Base-by-base conservation (phyloP, 2,888 invertebrate genomes). In the Slavum lentiscoides region DNA sequence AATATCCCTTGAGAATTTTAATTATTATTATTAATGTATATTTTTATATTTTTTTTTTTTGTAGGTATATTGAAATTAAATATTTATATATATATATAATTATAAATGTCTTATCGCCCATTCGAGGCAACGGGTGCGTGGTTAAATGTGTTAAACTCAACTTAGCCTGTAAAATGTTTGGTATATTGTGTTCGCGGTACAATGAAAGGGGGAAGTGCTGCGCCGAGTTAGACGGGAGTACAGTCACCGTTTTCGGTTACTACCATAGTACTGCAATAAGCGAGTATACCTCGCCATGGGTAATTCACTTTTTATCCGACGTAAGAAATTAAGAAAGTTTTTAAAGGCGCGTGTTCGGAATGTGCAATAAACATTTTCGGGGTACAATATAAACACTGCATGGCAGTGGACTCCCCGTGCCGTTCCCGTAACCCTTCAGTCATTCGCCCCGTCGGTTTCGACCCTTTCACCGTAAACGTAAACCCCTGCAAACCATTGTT, bases 271-370 rank as follows among this genome's bases (percentile, higher is more conserved):
- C 30, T 30, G 30, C 30, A 8, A 17, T n/a, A 7, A 49, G 5
- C n/a, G 1, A 0, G 11, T 23, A 15, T 23, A 8, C 58, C 43
- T 67, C 23, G 39, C 43, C 23, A 9, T 39, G 55, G 70, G 53
- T 70, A 62, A 62, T 70, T 80, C 62, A 64, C 77, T 70, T 80
- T 80, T 80, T 80, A 69, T 53, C 62, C 62, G 8, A 61, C 61
- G 17, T 49, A 53, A 77, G 77, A 77, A 80, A 70, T 70, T 62
- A 70, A 64, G 55, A 80, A 80, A 62, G 70, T 55, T 80, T 70
- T 80, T 64, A 80, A 70, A 80, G 37, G 77, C 62, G 69, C 77
- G 77, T 80, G 77, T 80, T 70, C 55, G 77, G 77, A 80, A 80
- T 80, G 77, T 59, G 77, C 70, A 80, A 80, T 70, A 55, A 80